A percentile compares a stretch with the other conserved stretches of the same genome.
phyloP scores from a whole-genome alignment of 2,113 vertebrate species.

The Serilophus lunatus region DNA sequence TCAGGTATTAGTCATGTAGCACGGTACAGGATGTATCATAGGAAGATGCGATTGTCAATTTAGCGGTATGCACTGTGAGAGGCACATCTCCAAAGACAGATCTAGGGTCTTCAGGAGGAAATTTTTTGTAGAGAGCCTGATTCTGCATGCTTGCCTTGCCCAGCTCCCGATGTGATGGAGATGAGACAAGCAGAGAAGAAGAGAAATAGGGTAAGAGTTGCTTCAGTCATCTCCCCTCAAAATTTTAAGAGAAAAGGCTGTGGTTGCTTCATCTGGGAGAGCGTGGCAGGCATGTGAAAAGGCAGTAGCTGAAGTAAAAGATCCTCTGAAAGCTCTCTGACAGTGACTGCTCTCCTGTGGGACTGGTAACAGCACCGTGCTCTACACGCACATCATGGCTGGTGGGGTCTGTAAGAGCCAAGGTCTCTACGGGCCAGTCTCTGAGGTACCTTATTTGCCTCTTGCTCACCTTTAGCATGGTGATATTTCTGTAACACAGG shows the following conservation, averaged over 20 bases:
- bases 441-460: not conserved
- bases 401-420: not conserved
- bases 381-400: fast-evolving
- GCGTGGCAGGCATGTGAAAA: fast-evolving
- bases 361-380: too few species aligned
- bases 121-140: not conserved
- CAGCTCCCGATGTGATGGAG: not conserved
- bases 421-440: not conserved
- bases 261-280: not conserved
- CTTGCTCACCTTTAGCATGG: not conserved
- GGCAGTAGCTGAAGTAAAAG: not conserved
- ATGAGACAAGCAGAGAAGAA: not conserved
- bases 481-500: not conserved
- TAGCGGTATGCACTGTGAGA: not conserved
- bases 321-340: not conserved
- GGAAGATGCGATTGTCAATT: not conserved
- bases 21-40: not conserved
- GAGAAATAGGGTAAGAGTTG: not conserved
- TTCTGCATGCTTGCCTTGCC: not conserved
- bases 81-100: not conserved
- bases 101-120: not conserved
- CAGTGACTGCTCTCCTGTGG: not conserved
- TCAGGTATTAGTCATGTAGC: not conserved
- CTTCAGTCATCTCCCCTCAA: not conserved
- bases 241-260: not conserved